Evolutionary conservation across 2,113 vertebrate genomes (phyloP).

Genomic region (Vidua chalybeata): DNA sequence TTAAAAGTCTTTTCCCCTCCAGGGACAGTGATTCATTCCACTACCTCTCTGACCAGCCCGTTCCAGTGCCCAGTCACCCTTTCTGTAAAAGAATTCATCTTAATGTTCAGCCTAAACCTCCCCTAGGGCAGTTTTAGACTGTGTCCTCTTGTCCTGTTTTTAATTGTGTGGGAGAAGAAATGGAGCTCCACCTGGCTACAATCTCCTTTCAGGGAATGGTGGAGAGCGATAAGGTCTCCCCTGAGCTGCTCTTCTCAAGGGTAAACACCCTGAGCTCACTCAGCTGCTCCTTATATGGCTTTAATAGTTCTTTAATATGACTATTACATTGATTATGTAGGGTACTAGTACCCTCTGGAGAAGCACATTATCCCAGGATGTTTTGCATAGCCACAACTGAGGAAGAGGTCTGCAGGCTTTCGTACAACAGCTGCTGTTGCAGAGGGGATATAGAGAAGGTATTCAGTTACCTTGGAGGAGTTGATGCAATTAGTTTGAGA

Average conservation of each 20-base stretch:
- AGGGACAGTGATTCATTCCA: background rate
- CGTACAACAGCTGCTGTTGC: conserved; percentile 62
- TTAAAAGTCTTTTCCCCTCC: background rate
- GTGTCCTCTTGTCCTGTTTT: background rate
- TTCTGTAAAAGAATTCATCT: background rate
- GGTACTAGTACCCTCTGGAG: background rate
- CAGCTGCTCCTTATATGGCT: background rate
- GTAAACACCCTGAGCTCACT: background rate
- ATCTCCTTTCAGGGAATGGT: too few relatives aligned
- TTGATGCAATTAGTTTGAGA: conserved; percentile 55
- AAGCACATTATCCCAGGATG: conserved; percentile 3
- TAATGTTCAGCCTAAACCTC: background rate
- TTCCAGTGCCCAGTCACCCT: too few relatives aligned
- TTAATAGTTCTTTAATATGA: background rate
- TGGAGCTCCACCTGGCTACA: rapidly evolving
- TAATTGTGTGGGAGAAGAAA: background rate
- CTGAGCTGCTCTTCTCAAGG: background rate
- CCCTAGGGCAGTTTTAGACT: background rate
- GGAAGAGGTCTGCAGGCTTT: conserved; percentile 7
- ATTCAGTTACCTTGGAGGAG: conserved; percentile 43
- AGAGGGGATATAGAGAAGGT: conserved; percentile 12
- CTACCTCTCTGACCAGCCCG: background rate
- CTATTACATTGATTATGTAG: background rate
- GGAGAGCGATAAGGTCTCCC: background rate
- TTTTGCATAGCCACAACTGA: conserved; percentile 2